Conservation (phyloP, 2,888 invertebrate genomes). For the Ophion costatus region DNA sequence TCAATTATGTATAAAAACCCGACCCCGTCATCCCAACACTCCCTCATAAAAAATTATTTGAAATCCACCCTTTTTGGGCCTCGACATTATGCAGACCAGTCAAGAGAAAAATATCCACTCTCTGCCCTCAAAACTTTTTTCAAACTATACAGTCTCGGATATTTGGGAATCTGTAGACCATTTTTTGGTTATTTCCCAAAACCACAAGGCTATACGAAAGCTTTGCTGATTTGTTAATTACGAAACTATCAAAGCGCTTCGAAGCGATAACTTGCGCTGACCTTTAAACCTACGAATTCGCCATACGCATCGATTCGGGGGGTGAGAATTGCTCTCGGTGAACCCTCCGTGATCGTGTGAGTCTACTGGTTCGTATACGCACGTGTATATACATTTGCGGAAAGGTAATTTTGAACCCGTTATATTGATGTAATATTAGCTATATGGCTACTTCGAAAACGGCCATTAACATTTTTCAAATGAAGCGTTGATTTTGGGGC, state of each 20-base stretch:
- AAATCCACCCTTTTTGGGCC: too few species aligned
- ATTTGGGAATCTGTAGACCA: not conserved
- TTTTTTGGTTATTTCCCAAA: conserved; percentile 7
- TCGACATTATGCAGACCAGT: too few species aligned
- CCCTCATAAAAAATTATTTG: too few species aligned
- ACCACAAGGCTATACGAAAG: not conserved
- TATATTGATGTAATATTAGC: too few species aligned
- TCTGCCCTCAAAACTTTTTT: too few species aligned
- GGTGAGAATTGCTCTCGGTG: conserved; percentile 40
- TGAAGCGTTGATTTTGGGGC: too few species aligned
- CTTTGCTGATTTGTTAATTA: conserved; percentile 24
- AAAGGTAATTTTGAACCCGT: not conserved
- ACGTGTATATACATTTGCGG: conserved; percentile 15
- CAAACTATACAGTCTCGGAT: not conserved
- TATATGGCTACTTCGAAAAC: too few species aligned
- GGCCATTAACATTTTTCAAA: too few species aligned
- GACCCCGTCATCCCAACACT: too few species aligned
- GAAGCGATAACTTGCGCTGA: conserved; percentile 7
- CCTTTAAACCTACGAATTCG: conserved; percentile 33
- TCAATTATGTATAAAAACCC: too few species aligned
- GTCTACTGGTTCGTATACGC: not conserved
- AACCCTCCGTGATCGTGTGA: conserved; percentile 26
- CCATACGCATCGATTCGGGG: conserved; percentile 19
- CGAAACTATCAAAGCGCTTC: conserved; percentile 24
- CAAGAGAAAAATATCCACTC: too few species aligned